Evolutionary conservation across 2,888 invertebrate genomes (phyloP).

Genomic region (Griposia aprilina): DNA sequence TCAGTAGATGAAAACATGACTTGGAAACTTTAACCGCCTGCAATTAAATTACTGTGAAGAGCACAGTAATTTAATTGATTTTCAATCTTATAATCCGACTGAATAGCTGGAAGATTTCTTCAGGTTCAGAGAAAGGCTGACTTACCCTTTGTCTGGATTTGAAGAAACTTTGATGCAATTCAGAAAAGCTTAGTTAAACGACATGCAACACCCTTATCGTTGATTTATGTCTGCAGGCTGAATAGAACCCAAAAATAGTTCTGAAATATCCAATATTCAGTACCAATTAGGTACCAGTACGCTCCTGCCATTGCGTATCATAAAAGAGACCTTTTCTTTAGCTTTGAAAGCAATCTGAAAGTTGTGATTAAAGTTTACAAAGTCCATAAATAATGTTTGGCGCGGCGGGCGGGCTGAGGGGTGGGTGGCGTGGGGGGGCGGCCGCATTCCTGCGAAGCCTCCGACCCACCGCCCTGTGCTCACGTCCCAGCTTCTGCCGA

Average conservation of each 20-base stretch:
- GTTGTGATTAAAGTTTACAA: conserved; percentile 64
- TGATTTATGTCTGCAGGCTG: neutral
- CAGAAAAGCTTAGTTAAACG: neutral
- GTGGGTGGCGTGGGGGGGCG: conserved; percentile 72
- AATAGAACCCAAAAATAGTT: neutral
- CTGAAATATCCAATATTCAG: conserved; percentile 12
- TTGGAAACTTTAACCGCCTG: neutral
- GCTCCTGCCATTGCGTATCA: conserved; percentile 1
- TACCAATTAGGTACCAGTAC: neutral
- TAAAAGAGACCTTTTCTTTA: conserved; percentile 39
- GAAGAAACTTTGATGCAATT: neutral
- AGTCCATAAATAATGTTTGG: conserved; percentile 67
- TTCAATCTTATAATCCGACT: neutral
- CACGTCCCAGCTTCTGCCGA: conserved; percentile 69
- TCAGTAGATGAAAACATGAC: conserved; percentile 4
- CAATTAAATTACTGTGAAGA: neutral
- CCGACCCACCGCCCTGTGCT: conserved; percentile 77
- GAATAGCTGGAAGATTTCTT: neutral
- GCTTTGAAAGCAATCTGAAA: conserved; percentile 59
- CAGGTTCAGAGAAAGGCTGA: neutral
- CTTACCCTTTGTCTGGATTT: neutral
- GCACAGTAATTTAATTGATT: neutral
- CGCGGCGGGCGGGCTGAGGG: conserved; percentile 54
- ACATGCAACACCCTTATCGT: neutral
- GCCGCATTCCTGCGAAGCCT: conserved; percentile 88